Evolutionary conservation across 1,140 invertebrate species (phyloP), one percentile per base, ranked within the genome.

Genomic region (Sarcophaga bullata): DNA sequence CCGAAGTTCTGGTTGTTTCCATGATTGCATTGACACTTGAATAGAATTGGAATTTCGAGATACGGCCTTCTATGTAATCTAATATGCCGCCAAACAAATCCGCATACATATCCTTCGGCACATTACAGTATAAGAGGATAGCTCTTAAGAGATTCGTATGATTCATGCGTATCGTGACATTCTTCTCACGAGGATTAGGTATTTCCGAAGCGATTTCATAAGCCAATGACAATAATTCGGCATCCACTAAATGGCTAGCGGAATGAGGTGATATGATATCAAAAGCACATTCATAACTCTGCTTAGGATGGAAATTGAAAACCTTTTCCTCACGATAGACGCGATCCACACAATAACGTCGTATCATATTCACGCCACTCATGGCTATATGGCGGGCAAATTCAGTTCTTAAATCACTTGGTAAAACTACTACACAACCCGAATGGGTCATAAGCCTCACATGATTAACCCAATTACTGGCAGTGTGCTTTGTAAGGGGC

Each of bases 201-300:
- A 97, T 92, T 86, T 95, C 93, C 81, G 93, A 93, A 54, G 96
- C 92, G 11, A 97, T 93, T 91, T 97, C 95, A 91, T 93, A 93
- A 0, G 94, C 92, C 46, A 97, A 91, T 10, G 92, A 93, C n/a
- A 98, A 90, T 0, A 98, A 88, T 89, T 98, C 97, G 4, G 96
- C 96, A 90, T 98, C 97, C 15, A 95, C 92, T 88, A 97, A 92
- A 9, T 95, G 90, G 84, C 94, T 94, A 80, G 92, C 94, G 83
- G 91, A 90, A 73, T 90, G 93, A 4, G 95, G 93, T 19, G 94
- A 95, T 11, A 98, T 95, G 84, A 98, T 97, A 89, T 99, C 98
- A 91, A 98, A 98, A 5, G 96, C 95, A 91, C 96, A 98, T 90
- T 98, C 97, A 82, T 95, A 95, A 8, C 96, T 92, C 91, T 98